These are phyloP conservation scores for Microtus oregoni DNA, from an alignment of 2,113 vertebrate species.

Conservation along the genomic window DNA sequence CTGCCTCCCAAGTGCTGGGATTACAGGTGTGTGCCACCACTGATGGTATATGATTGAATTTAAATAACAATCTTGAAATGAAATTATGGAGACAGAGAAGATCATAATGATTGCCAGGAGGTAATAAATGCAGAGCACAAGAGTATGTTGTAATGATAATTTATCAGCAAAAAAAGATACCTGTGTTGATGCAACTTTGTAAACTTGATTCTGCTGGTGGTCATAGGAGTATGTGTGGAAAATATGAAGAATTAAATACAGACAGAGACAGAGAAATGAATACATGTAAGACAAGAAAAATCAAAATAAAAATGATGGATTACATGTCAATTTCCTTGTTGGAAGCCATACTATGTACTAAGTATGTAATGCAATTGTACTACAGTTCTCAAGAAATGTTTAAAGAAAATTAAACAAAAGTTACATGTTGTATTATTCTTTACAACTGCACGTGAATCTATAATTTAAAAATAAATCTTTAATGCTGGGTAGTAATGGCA, in stretches of 20 bases:
- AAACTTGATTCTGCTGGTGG: constrained; percentile 29
- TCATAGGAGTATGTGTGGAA: not conserved
- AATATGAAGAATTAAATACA: constrained; percentile 25
- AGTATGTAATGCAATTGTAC: not conserved
- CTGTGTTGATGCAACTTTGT: not conserved
- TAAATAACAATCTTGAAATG: constrained; percentile 25
- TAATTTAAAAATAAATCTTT: not conserved
- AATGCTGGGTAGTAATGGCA: not conserved
- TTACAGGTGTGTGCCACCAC: not conserved
- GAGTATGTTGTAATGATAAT: not conserved
- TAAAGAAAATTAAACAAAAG: not conserved
- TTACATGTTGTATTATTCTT: not conserved
- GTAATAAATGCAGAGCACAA: not conserved
- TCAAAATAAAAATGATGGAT: not conserved
- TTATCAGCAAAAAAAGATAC: not conserved
- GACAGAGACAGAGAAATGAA: not conserved
- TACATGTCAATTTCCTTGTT: not conserved
- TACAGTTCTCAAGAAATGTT: constrained; percentile 11
- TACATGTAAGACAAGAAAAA: not conserved
- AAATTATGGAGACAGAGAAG: constrained; percentile 19
- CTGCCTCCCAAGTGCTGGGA: not conserved
- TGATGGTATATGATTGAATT: not conserved
- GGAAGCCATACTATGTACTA: not conserved
- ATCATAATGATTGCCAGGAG: not conserved
- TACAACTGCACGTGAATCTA: not conserved